A percentile compares a stretch with the other conserved stretches of the same genome.
Conservation (phyloP, 2,113 vertebrate genomes). For the Tricholaema leucomelas region DNA sequence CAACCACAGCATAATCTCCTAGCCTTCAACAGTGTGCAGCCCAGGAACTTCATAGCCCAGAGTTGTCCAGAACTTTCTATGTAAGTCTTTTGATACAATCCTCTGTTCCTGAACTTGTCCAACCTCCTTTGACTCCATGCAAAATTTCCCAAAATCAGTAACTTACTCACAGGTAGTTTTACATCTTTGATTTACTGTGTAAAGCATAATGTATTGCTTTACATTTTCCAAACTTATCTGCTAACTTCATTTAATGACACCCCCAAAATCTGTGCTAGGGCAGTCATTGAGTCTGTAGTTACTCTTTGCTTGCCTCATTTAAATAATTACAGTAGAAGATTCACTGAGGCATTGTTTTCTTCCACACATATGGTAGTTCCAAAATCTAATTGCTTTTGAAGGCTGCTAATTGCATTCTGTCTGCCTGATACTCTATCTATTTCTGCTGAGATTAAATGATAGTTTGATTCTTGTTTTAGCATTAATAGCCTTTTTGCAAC, state of each 20-base stretch:
- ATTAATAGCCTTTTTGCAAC: neutral
- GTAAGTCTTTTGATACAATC: neutral
- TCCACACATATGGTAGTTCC: neutral
- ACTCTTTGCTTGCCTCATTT: neutral
- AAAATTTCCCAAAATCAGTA: neutral
- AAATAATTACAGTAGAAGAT: neutral
- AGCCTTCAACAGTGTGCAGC: neutral
- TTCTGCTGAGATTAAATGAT: neutral
- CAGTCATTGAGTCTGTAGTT: neutral
- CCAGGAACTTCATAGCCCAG: neutral
- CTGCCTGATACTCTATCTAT: neutral
- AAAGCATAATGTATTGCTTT: neutral
- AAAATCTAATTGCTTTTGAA: neutral
- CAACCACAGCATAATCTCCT: neutral
- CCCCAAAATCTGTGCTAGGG: neutral
- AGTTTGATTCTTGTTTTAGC: neutral
- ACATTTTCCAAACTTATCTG: neutral
- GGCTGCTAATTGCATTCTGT: neutral
- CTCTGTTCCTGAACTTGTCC: neutral
- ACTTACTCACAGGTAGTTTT: neutral
- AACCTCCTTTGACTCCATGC: neutral
- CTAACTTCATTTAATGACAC: neutral
- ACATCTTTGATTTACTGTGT: neutral
- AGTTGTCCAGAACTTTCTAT: neutral
- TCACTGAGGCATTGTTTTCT: neutral